These are phyloP conservation scores for Labrus mixtus DNA, from an alignment of 2,113 vertebrate species.

Conservation along the genomic window DNA sequence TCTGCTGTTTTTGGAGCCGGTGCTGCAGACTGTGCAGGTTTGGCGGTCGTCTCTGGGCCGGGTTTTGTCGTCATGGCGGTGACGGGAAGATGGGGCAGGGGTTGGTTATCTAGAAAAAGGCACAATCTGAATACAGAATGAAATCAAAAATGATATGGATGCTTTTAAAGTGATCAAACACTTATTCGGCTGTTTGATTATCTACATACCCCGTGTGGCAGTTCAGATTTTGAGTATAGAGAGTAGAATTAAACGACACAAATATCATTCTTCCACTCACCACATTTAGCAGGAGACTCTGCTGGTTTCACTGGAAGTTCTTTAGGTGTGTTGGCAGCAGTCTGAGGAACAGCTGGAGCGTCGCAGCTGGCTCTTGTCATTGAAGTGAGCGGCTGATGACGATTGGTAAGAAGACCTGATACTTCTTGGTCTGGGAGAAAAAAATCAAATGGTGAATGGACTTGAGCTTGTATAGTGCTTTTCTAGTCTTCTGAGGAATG, in stretches of 20 bases:
- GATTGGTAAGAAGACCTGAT: slow-evolving; percentile 20
- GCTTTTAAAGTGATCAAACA: too few species aligned
- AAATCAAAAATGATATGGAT: neutral
- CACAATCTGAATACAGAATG: neutral
- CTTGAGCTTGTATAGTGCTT: too few species aligned
- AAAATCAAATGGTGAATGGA: too few species aligned
- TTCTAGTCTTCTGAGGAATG: too few species aligned
- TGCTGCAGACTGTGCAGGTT: slow-evolving; percentile 28
- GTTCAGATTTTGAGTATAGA: too few species aligned
- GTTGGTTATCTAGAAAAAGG: slow-evolving; percentile 53
- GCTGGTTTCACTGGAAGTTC: neutral
- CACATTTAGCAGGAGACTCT: slow-evolving; percentile 6
- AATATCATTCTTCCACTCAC: slow-evolving; percentile 17
- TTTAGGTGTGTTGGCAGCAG: neutral
- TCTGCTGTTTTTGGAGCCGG: slow-evolving; percentile 26
- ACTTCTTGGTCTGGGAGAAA: slow-evolving; percentile 45
- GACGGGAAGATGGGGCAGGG: slow-evolving; percentile 60
- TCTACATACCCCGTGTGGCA: too few species aligned
- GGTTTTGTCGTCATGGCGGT: too few species aligned
- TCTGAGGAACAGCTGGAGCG: slow-evolving; percentile 12
- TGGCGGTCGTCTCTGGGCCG: too few species aligned
- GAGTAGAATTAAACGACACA: neutral
- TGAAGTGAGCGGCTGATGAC: slow-evolving; percentile 44
- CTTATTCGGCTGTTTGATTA: neutral
- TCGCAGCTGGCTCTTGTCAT: slow-evolving; percentile 38